phyloP scores from a whole-genome alignment of 2,888 invertebrate genomes.

The Cephus spinipes region DNA sequence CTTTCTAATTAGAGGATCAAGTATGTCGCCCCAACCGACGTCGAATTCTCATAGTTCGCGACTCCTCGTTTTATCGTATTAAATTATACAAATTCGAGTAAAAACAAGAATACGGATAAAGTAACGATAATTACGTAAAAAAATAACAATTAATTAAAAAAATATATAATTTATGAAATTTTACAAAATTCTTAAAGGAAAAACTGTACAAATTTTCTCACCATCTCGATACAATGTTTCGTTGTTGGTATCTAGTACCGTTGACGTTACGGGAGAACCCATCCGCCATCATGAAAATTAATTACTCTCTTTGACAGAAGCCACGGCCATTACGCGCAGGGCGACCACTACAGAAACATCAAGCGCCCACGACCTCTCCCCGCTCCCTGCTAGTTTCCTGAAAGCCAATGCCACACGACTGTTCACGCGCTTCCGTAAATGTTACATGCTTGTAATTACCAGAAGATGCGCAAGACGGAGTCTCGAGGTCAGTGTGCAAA shows the following conservation, averaged over 20 bases:
- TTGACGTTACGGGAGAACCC: background rate
- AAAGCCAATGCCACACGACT: constrained; percentile 18
- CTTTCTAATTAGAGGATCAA: background rate
- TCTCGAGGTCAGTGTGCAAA: constrained; percentile 29
- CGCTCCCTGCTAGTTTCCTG: constrained; percentile 11
- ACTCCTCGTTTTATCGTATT: background rate
- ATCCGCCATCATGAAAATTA: constrained; percentile 45
- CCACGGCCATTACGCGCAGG: constrained; percentile 32
- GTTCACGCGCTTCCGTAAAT: background rate
- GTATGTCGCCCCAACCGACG: background rate
- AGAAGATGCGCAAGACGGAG: background rate
- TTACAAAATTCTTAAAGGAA: background rate
- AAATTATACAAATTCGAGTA: background rate
- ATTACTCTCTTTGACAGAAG: constrained; percentile 39
- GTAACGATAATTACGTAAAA: background rate
- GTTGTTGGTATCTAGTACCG: background rate
- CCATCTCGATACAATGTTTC: background rate
- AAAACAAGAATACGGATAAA: too few relatives aligned
- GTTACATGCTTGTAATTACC: background rate
- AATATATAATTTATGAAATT: background rate
- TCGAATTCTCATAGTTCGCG: background rate
- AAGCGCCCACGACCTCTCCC: background rate
- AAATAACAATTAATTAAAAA: background rate
- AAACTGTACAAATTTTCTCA: background rate
- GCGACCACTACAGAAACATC: background rate